Conservation (phyloP, 2,113 vertebrate genomes). For the Chinchilla lanigera region DNA sequence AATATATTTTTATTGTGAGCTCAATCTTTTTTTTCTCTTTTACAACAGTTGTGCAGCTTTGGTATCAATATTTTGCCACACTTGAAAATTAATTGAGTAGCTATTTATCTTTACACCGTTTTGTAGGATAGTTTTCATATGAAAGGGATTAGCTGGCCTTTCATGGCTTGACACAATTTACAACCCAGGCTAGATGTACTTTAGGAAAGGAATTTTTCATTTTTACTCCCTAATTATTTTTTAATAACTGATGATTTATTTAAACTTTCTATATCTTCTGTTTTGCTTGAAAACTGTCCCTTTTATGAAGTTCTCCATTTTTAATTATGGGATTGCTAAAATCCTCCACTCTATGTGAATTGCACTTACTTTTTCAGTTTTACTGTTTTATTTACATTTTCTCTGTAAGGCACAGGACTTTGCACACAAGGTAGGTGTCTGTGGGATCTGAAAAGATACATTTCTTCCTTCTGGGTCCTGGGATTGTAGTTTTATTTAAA, state of each 20-base stretch:
- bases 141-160: not conserved
- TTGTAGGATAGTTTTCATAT: not conserved
- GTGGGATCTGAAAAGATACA: not conserved
- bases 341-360: not conserved
- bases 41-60: not conserved
- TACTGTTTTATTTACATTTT: not conserved
- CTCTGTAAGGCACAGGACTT: not conserved
- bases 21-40: not conserved
- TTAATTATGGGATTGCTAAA: not conserved
- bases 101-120: not conserved
- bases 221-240: not conserved
- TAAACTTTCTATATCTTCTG: not conserved
- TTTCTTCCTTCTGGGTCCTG: not conserved
- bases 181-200: not conserved
- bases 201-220: not conserved
- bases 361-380: not conserved
- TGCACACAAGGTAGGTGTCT: not conserved
- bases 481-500: not conserved
- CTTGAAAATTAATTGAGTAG: not conserved
- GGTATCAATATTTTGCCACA: not conserved
- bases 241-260: not conserved
- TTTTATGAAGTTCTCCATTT: not conserved
- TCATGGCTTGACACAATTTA: not conserved
- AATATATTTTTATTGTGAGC: not conserved
- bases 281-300: not conserved